Base-by-base conservation (phyloP, 2,888 invertebrate species). In the Dolomedes plantarius region DNA sequence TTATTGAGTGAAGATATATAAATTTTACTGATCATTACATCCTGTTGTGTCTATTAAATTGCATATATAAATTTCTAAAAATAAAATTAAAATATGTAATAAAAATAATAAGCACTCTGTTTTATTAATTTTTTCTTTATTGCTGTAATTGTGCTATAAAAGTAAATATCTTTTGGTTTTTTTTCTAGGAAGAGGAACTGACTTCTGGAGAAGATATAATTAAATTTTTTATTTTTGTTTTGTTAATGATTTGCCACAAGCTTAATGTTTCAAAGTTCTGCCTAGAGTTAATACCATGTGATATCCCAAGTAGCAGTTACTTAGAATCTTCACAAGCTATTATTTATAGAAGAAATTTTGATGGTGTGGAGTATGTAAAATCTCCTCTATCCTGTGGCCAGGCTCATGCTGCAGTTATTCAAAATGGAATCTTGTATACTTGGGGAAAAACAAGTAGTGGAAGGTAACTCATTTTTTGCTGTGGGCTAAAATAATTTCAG, bases 391-490 rank as follows among this genome's bases (percentile, higher is more conserved):
- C 93, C 88, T 93, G 94, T 89, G 94, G 94, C 16, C 94, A 93
- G 89, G 93, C 93, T 88, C 94, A 94, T 90, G 93, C 93, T 16
- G 94, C 93, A 7, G 91, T 94, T 16, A 92, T 94, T 29, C 92
- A 94, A 87, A 94, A 94, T 89, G 93, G 93, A 46, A 92, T 92
- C 81, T 92, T 94, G 3, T 94, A 93, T 89, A 94, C 93, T 1
- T 94, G 94, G 94, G 94, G 94, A 5, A 89, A 89, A 82, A 87
- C 90, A 9, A 87, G 89, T n/a, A 86, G 89, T 85, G 91, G 91
- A 77, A 90, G 90, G 91, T 91, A 83, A 79, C 1, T n/a, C n/a
- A 23, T 41, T 31, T 28, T n/a, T n/a, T n/a, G n/a, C n/a, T n/a
- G n/a, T n/a, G n/a, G n/a, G n/a, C n/a, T n/a, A n/a, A n/a, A 31